Evolutionary conservation across 2,888 invertebrate genomes (phyloP).

Genomic region (Amiota communis): DNA sequence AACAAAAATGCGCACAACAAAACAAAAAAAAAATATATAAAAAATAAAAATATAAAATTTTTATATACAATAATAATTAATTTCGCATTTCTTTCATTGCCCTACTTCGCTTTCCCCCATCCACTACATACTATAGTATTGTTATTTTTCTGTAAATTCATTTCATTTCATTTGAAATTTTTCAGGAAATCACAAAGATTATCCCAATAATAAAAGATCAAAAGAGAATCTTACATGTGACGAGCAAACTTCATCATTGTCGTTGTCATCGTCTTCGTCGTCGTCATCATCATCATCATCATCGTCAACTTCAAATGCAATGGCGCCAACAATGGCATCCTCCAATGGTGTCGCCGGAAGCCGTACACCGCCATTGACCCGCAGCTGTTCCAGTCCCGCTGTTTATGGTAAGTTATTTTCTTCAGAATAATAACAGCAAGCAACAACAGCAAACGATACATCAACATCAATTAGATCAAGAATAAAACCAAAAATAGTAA

Average conservation of each 20-base stretch:
- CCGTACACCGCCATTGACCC: constrained; percentile 72
- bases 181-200: constrained; percentile 82
- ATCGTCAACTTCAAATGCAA: constrained; percentile 48
- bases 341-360: constrained; percentile 65
- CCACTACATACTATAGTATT: no score
- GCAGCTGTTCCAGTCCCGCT: constrained; percentile 76
- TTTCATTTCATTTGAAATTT: constrained; percentile 49
- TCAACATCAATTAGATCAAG: background rate
- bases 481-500: constrained; percentile 1
- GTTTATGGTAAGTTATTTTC: constrained; percentile 69
- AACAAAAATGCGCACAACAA: constrained; percentile 19
- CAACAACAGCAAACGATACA: background rate
- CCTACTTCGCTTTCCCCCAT: constrained; percentile 16
- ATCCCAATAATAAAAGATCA: constrained; percentile 77
- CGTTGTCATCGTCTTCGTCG: constrained; percentile 30
- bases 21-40: background rate
- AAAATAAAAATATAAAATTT: background rate
- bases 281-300: constrained; percentile 69
- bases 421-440: background rate
- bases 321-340: constrained; percentile 64
- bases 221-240: constrained; percentile 80
- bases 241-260: constrained; percentile 74
- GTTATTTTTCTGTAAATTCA: constrained; percentile 5
- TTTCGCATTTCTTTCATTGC: constrained; percentile 3
- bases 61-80: background rate